These are phyloP conservation scores for Cynopterus brachyotis DNA, from an alignment of 2,113 vertebrate species.

Conservation along the genomic window DNA sequence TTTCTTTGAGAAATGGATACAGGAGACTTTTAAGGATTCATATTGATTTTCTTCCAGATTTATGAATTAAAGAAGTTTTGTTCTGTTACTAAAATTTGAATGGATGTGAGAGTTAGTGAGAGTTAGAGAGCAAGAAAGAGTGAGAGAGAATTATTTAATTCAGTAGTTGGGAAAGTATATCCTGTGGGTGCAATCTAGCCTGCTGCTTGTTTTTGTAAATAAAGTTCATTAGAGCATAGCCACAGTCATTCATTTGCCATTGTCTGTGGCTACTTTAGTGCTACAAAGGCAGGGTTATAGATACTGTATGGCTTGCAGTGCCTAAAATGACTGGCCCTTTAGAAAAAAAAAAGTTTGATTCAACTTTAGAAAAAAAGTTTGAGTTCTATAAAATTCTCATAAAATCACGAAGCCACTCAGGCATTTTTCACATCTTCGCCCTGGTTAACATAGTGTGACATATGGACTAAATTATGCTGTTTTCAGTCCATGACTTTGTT, in stretches of 20 bases:
- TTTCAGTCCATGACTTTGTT: not conserved
- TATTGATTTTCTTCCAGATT: not conserved
- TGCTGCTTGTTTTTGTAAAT: not conserved
- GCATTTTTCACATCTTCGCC: not conserved
- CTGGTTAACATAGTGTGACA: not conserved
- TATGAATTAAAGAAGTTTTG: not conserved
- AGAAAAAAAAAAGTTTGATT: not conserved
- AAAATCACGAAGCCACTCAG: not conserved
- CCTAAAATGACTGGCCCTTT: not conserved
- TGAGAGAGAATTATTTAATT: not conserved
- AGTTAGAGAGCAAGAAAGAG: not conserved
- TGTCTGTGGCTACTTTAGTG: not conserved
- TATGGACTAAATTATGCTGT: not conserved
- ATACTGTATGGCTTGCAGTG: not conserved
- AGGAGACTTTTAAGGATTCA: not conserved
- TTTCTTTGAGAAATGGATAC: not conserved
- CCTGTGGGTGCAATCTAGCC: not conserved
- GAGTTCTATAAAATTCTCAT: not conserved
- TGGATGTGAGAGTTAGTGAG: not conserved
- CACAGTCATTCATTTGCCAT: not conserved
- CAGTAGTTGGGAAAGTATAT: not conserved
- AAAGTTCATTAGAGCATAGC: slow-evolving; percentile 32
- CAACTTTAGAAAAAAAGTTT: no score
- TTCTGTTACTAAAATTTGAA: not conserved
- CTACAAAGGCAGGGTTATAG: not conserved